Evolutionary conservation across 2,888 invertebrate genomes (phyloP), one percentile per base, ranked within the genome.

Genomic region (Dorcus parallelipipedus): DNA sequence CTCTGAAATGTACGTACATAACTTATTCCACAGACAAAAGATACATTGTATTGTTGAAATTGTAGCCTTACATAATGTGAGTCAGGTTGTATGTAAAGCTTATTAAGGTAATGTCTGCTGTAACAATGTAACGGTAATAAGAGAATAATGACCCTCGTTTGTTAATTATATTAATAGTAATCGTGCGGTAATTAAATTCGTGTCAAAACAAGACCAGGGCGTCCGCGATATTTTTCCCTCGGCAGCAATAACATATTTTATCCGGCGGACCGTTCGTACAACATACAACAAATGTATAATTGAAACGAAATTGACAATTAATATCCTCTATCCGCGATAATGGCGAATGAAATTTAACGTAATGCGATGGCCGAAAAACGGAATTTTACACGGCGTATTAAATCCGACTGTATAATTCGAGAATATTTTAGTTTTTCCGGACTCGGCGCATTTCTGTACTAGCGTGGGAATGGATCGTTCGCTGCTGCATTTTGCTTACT

Each of bases 221-320:
- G 54, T 23, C n/a, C 42, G 43, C 33, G 47, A 43, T 54, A 54
- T 58, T 58, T 45, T 54, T 58, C 58, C 58, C 58, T 33, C 49
- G 54, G 41, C 41, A 47, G 38, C 54, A 49, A 54, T 58, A 58
- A 58, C 58, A 54, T 49, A 50, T 58, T 58, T 54, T 58, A 54
- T 58, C 54, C 40, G 50, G 50, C 43, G 54, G 10, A 17, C 49
- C 49, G 50, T 49, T 42, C 39, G 54, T 33, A 54, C 43, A 50
- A 50, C 50, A 43, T 33, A 54, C 43, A 50, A 50, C 50, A 43
- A 49, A 38, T 53, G 54, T 43, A 45, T 54, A 58, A 58, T 58
- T 58, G 58, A 58, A 58, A 54, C 33, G 42, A 43, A 54, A 58
- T 58, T 58, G 58, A 50, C 58, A 58, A 58, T 58, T 58, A 58